Percentiles rank a stretch among this genome's conserved stretches.
Conservation (phyloP, 2,888 invertebrate species). For the Onthophagus sagittarius region DNA sequence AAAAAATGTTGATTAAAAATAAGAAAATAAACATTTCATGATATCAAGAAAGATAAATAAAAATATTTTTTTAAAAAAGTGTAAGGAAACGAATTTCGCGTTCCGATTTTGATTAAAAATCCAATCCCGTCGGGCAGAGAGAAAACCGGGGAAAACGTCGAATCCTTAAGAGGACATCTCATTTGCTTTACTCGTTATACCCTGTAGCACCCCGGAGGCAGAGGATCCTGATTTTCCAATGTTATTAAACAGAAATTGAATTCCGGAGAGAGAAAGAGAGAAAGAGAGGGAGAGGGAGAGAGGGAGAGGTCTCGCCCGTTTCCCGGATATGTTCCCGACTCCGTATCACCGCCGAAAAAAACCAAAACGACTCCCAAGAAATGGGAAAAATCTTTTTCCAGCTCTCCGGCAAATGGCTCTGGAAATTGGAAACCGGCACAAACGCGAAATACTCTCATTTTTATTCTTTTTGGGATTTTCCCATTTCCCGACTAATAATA, state of each 20-base stretch:
- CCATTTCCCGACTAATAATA: neutral
- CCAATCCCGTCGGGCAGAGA: neutral
- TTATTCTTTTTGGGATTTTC: neutral
- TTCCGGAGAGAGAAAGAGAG: conserved; percentile 20
- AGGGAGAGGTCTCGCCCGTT: conserved; percentile 15
- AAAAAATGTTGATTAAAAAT: no score
- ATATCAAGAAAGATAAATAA: no score
- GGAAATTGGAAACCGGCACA: conserved; percentile 10
- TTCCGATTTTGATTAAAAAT: neutral
- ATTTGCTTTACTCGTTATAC: neutral
- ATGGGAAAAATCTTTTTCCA: conserved; percentile 10
- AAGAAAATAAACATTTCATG: no score
- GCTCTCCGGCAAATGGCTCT: neutral
- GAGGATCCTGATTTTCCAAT: conserved; percentile 24
- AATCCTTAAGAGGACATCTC: neutral
- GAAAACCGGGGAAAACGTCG: neutral
- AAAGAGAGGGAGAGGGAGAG: neutral
- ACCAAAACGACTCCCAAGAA: neutral
- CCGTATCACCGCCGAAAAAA: neutral
- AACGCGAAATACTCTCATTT: neutral
- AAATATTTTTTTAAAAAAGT: neutral
- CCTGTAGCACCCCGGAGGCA: neutral
- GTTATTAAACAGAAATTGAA: conserved; percentile 32
- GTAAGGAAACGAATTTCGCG: neutral
- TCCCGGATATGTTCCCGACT: conserved; percentile 9